These are phyloP conservation scores for Araneus ventricosus DNA, from an alignment of 1,140 invertebrate genomes.

Conservation along the genomic window DNA sequence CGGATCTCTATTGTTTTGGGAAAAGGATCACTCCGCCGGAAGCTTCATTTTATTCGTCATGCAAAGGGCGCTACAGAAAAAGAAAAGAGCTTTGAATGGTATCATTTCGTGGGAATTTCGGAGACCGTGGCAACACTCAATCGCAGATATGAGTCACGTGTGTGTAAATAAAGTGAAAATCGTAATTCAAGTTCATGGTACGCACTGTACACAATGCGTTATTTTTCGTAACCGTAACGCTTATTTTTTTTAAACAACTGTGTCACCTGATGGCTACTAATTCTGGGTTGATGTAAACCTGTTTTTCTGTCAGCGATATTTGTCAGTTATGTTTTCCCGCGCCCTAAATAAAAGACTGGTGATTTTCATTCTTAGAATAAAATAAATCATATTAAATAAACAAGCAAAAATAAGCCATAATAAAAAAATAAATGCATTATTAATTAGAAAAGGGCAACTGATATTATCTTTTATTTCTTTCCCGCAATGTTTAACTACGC, in stretches of 20 bases:
- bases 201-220: not conserved
- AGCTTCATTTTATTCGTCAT: not conserved
- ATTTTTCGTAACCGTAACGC: not conserved
- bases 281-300: too few species aligned
- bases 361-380: too few species aligned
- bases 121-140: not conserved
- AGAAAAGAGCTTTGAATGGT: not conserved
- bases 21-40: not conserved
- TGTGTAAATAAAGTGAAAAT: not conserved
- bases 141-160: not conserved
- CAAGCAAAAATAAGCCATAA: too few species aligned
- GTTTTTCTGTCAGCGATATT: too few species aligned
- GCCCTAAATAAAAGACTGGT: too few species aligned
- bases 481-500: too few species aligned
- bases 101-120: not conserved
- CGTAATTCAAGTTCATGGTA: not conserved
- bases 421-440: too few species aligned
- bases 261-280: too few species aligned
- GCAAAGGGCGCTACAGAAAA: not conserved
- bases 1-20: slow-evolving; percentile 16
- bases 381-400: too few species aligned
- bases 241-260: not conserved
- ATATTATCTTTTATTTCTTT: too few species aligned
- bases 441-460: too few species aligned
- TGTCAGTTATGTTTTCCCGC: too few species aligned